Percentiles rank a stretch among this genome's conserved stretches.
Evolutionary conservation across 1,140 invertebrate species (phyloP).

Genomic region (Scaptomyza graminum): DNA sequence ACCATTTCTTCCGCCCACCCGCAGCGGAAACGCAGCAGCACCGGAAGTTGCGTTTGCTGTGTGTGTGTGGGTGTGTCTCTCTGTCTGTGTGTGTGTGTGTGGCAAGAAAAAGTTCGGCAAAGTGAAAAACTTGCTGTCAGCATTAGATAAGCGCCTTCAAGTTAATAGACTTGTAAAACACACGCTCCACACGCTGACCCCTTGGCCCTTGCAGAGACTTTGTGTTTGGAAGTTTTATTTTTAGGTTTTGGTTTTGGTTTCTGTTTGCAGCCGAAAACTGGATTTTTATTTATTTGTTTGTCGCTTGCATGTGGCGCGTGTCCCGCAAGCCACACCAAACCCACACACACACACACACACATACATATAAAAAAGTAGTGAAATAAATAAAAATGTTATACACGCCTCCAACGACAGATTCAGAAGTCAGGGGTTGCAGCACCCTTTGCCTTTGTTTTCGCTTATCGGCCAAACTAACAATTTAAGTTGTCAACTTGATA

Average conservation of each 20-base stretch:
- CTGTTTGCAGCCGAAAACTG: slow-evolving; percentile 44
- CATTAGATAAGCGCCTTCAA: slow-evolving; percentile 80
- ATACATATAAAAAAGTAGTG: slow-evolving; percentile 70
- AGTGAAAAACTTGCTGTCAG: slow-evolving; percentile 83
- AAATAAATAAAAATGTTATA: slow-evolving; percentile 79
- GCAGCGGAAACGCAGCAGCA: slow-evolving; percentile 44
- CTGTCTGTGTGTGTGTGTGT: slow-evolving; percentile 17
- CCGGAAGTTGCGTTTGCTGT: slow-evolving; percentile 56
- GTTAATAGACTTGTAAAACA: slow-evolving; percentile 83
- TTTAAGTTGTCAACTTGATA: slow-evolving; percentile 78
- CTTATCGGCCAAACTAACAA: slow-evolving; percentile 70
- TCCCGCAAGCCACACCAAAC: slow-evolving; percentile 13
- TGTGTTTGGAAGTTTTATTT: not conserved
- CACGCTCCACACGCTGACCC: slow-evolving; percentile 62
- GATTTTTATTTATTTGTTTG: slow-evolving; percentile 82
- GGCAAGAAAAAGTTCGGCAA: slow-evolving; percentile 64
- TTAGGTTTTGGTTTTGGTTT: not conserved
- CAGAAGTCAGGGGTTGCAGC: not conserved
- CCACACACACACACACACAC: too few relatives aligned
- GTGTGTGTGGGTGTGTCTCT: not conserved
- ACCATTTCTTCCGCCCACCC: not conserved
- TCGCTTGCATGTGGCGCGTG: slow-evolving; percentile 73
- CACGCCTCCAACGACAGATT: slow-evolving; percentile 49
- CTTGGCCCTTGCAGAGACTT: slow-evolving; percentile 1
- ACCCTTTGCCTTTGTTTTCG: slow-evolving; percentile 7